Evolutionary conservation across 1,140 invertebrate species (phyloP).

Genomic region (Lepeophtheirus salmonis): DNA sequence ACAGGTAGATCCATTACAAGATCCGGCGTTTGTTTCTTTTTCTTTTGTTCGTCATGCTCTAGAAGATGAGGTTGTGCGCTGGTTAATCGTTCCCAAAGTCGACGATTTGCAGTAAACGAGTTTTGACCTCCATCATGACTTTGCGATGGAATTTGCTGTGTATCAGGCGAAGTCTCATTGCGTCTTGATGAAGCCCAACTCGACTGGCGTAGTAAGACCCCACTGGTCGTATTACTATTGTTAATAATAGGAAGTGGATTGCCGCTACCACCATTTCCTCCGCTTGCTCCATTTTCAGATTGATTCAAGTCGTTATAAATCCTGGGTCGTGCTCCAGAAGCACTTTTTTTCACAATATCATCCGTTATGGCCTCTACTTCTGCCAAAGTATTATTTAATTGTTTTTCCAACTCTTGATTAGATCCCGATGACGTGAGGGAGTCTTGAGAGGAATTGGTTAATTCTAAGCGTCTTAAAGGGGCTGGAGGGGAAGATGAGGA

Average conservation of each 20-base stretch:
- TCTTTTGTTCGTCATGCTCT: neutral
- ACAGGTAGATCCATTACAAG: constrained; percentile 15
- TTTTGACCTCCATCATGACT: neutral
- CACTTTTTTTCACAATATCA: constrained; percentile 4
- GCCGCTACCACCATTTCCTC: neutral
- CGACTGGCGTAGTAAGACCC: neutral
- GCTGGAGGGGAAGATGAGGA: neutral
- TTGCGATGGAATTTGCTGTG: neutral
- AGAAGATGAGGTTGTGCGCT: neutral
- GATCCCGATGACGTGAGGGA: constrained; percentile 12
- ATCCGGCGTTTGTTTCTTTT: constrained; percentile 7
- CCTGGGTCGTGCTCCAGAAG: neutral
- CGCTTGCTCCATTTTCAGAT: no score
- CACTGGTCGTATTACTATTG: neutral
- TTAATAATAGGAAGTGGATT: neutral
- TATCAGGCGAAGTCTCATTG: neutral
- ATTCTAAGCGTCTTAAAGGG: neutral
- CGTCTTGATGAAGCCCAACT: neutral
- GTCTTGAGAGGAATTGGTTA: constrained; percentile 10
- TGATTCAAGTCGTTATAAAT: neutral
- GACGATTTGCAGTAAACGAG: neutral
- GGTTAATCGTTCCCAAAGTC: neutral
- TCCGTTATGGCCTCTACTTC: constrained; percentile 12
- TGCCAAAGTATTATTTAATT: constrained; percentile 1
- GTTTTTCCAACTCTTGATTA: constrained; percentile 11